Conservation (phyloP, 1,140 invertebrate genomes). For the Drosophila melanica region DNA sequence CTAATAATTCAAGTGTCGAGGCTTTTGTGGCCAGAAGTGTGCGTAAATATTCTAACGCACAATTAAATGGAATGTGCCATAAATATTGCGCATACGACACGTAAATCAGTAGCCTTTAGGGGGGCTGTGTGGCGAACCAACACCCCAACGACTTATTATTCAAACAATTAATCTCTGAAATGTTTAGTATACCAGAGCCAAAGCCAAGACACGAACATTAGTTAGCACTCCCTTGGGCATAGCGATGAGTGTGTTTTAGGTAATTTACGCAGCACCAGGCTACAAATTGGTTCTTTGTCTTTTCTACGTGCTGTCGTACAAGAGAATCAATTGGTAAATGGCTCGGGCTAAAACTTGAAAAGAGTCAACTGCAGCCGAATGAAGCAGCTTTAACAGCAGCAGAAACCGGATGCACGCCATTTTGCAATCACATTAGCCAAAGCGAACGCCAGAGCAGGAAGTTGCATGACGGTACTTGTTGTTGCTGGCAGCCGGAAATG, state of each 20-base stretch:
- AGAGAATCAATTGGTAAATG: conserved; percentile 63
- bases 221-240: conserved; percentile 37
- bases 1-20: conserved; percentile 69
- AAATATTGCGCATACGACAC: conserved; percentile 76
- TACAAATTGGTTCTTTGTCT: conserved; percentile 59
- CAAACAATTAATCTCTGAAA: conserved; percentile 74
- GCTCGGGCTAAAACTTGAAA: conserved; percentile 1
- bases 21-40: conserved; percentile 36
- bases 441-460: conserved; percentile 40
- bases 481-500: conserved; percentile 57
- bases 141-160: conserved; percentile 57
- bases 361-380: conserved; percentile 20
- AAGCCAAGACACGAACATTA: conserved; percentile 25
- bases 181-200: conserved; percentile 57
- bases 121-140: neutral
- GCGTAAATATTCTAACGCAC: conserved; percentile 77
- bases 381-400: neutral
- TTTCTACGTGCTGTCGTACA: conserved; percentile 44
- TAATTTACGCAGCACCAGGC: conserved; percentile 20
- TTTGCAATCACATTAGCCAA: conserved; percentile 75
- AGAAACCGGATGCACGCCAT: conserved; percentile 61
- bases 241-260: conserved; percentile 25
- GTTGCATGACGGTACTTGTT: conserved; percentile 49
- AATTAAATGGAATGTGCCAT: conserved; percentile 80
- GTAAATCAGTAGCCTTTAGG: conserved; percentile 57